A percentile compares a stretch with the other conserved stretches of the same genome.
Evolutionary conservation across 2,797 vertebrate species (phyloP).

Genomic region (Danio albolineatus): DNA sequence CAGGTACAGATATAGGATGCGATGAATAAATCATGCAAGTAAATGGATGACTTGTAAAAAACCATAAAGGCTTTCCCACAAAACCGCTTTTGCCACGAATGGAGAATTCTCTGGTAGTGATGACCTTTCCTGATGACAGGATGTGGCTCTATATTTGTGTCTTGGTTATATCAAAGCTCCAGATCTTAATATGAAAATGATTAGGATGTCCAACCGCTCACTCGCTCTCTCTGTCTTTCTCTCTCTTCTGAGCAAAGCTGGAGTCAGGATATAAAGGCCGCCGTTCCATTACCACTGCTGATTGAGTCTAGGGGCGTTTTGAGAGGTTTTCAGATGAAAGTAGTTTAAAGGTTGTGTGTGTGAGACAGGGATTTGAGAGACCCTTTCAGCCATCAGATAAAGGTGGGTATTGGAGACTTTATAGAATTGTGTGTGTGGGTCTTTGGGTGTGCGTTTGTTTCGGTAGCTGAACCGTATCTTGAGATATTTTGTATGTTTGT

Average conservation of each 20-base stretch:
- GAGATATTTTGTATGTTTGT: not conserved
- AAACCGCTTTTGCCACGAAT: constrained; percentile 12
- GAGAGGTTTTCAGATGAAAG: constrained; percentile 62
- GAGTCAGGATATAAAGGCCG: constrained; percentile 55
- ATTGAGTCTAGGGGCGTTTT: constrained; percentile 65
- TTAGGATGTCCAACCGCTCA: constrained; percentile 13
- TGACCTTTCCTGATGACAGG: constrained; percentile 18
- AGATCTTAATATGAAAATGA: constrained; percentile 42
- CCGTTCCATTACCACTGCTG: constrained; percentile 67
- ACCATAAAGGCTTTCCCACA: not conserved
- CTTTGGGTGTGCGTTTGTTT: not conserved
- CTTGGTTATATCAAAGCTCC: constrained; percentile 17
- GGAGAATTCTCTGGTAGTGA: constrained; percentile 10
- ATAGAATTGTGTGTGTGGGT: not conserved
- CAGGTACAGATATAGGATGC: not conserved
- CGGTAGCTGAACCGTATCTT: not conserved
- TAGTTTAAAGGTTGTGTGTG: constrained; percentile 69
- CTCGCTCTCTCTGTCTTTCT: constrained; percentile 35
- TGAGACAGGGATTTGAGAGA: constrained; percentile 58
- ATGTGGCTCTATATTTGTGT: constrained; percentile 9
- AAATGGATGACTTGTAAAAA: not conserved
- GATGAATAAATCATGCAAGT: constrained; percentile 21
- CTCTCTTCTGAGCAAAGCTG: constrained; percentile 31
- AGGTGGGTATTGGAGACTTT: constrained; percentile 44
- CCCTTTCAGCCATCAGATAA: constrained; percentile 27